Evolutionary conservation across 1,140 invertebrate genomes (phyloP).

Genomic region (Panonychus citri): DNA sequence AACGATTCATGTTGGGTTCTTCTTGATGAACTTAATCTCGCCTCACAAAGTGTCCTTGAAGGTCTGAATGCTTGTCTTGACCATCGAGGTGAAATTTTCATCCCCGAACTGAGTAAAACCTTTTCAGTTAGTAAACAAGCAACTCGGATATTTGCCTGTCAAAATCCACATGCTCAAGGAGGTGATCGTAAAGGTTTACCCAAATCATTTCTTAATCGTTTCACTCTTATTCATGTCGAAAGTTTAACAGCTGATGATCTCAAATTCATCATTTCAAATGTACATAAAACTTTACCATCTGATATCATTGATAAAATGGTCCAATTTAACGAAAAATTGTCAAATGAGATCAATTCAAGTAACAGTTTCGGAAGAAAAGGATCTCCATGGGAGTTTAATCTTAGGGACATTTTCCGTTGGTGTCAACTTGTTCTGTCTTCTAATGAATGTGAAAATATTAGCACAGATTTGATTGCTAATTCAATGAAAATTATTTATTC

Average conservation of each 20-base stretch:
- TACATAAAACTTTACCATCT: slow-evolving; percentile 25
- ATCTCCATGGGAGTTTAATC: slow-evolving; percentile 86
- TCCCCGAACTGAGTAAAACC: slow-evolving; percentile 72
- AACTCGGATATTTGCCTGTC: slow-evolving; percentile 85
- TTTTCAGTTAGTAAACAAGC: slow-evolving; percentile 39
- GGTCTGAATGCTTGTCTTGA: slow-evolving; percentile 95
- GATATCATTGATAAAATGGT: slow-evolving; percentile 44
- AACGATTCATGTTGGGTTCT: slow-evolving; percentile 72
- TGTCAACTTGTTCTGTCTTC: slow-evolving; percentile 36
- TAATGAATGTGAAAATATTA: slow-evolving; percentile 13
- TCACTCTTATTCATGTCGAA: slow-evolving; percentile 64
- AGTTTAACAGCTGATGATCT: slow-evolving; percentile 52
- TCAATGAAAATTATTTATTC: slow-evolving; percentile 40
- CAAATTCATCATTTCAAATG: slow-evolving; percentile 27
- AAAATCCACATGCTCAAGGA: slow-evolving; percentile 91
- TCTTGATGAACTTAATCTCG: slow-evolving; percentile 94
- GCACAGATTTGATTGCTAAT: neutral
- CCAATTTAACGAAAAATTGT: slow-evolving; percentile 46
- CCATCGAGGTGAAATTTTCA: slow-evolving; percentile 82
- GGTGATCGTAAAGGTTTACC: slow-evolving; percentile 83
- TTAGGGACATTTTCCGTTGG: slow-evolving; percentile 83
- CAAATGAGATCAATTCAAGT: slow-evolving; percentile 33
- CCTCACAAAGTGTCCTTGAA: slow-evolving; percentile 91
- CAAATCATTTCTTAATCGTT: slow-evolving; percentile 89
- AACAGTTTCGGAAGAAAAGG: slow-evolving; percentile 42